phyloP scores from a whole-genome alignment of 2,113 vertebrate genomes.

The Noctilio leporinus region DNA sequence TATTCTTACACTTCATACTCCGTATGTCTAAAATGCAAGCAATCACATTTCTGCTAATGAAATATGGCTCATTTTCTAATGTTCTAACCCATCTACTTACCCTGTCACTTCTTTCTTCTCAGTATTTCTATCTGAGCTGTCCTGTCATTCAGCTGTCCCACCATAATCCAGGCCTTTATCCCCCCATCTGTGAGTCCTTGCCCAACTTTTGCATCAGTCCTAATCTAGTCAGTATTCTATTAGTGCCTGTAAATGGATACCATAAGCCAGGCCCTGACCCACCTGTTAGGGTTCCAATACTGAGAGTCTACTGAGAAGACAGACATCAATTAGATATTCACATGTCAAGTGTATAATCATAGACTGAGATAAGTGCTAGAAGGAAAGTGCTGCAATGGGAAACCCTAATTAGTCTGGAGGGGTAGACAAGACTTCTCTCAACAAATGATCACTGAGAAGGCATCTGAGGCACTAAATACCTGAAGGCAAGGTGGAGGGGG shows the following conservation, averaged over 20 bases:
- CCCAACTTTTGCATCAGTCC: neutral
- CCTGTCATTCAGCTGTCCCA: neutral
- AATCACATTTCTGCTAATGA: neutral
- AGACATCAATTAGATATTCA: neutral
- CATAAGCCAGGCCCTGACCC: neutral
- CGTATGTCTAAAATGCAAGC: neutral
- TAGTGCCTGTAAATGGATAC: neutral
- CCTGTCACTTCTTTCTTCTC: neutral
- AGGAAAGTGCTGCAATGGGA: neutral
- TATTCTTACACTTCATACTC: neutral
- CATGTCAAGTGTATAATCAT: neutral
- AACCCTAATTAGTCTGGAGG: neutral
- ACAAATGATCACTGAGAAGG: neutral
- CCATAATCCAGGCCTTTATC: neutral
- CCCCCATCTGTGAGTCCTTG: neutral
- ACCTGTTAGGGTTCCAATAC: neutral
- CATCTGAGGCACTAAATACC: neutral
- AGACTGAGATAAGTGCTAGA: neutral
- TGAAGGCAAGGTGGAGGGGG: accelerated
- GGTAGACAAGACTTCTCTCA: neutral
- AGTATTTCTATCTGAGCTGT: neutral
- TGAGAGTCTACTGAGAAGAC: neutral
- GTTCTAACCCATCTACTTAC: neutral
- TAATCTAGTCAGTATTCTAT: neutral
- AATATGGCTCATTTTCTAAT: neutral